A percentile compares a stretch with the other conserved stretches of the same genome.
phyloP scores from a whole-genome alignment of 2,797 vertebrate species.

The Anolis apletophallus region DNA sequence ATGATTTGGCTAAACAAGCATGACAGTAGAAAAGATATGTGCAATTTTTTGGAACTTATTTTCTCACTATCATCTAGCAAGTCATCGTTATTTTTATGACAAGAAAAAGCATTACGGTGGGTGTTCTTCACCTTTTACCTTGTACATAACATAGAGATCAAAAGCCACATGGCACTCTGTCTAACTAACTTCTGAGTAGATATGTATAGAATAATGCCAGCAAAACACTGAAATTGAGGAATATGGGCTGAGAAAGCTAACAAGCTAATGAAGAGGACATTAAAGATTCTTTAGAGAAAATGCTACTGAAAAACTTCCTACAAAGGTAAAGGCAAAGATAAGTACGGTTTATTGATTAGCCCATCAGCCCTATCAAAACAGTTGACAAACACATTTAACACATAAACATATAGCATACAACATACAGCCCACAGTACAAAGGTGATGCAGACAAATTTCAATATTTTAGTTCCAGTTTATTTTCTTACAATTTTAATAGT shows the following conservation, averaged over 20 bases:
- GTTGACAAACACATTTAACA: too few species aligned
- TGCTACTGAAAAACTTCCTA: not conserved
- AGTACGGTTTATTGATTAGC: too few species aligned
- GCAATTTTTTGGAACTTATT: too few species aligned
- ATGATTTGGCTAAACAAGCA: too few species aligned
- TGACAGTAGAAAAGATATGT: too few species aligned
- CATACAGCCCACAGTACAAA: too few species aligned
- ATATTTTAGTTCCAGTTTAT: not conserved
- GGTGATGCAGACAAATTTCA: not conserved
- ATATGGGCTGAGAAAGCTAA: not conserved
- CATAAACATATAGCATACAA: too few species aligned
- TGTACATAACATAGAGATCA: not conserved
- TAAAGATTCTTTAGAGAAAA: not conserved
- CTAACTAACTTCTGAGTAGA: too few species aligned
- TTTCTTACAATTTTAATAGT: not conserved
- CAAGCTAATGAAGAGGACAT: not conserved
- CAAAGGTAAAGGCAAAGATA: too few species aligned
- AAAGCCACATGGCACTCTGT: not conserved
- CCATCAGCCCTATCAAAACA: too few species aligned
- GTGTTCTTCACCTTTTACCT: not conserved
- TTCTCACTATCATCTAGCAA: not conserved
- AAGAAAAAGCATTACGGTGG: not conserved
- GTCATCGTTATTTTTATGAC: not conserved
- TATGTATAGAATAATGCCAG: not conserved
- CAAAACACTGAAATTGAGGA: not conserved